Evolutionary conservation across 2,113 vertebrate species (phyloP), one percentile per base, ranked within the genome.

Genomic region (Myiozetetes cayanensis): DNA sequence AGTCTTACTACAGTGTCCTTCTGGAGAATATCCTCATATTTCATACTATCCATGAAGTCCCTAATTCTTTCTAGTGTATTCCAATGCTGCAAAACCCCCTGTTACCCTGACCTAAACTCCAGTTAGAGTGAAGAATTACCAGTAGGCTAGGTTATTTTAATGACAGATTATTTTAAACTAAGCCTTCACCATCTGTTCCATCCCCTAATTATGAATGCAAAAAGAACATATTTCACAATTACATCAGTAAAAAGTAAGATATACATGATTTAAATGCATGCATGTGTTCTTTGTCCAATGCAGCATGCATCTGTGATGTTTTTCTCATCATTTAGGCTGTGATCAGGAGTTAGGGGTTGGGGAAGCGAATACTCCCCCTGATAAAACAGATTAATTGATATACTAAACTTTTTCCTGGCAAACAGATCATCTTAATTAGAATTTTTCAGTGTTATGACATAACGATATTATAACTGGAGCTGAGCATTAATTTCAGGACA

Each of bases 201-300:
- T 97, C 97, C 97, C 97, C 98, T 98, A 98, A 98, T 98, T 98
- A 98, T 97, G 97, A 98, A 98, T 98, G 97, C 97, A 96, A 97
- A 98, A 98, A 97, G 97, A 98, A 98, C 98, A 98, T 98, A 98
- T 98, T 98, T 98, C 98, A 98, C 97, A 98, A 98, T 98, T 98
- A 98, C 97, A 98, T 98, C 98, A 97, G 98, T 98, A 98, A 98
- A 98, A 98, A 98, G 97, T 97, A 98, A 97, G 97, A 97, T 97
- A 98, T 96, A 97, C 96, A 96, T 98, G 97, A 98, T 98, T 98
- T 98, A 98, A 98, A 98, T 97, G 97, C 97, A 95, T 89, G 94
- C 94, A 84, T 94, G 97, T 97, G 96, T 97, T 98, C 96, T 96
- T 90, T 95, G 97, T 97, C 97, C 96, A 97, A 98, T 97, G 96